Conservation (phyloP, 2,797 vertebrate genomes). For the Enteromius viviparus region DNA sequence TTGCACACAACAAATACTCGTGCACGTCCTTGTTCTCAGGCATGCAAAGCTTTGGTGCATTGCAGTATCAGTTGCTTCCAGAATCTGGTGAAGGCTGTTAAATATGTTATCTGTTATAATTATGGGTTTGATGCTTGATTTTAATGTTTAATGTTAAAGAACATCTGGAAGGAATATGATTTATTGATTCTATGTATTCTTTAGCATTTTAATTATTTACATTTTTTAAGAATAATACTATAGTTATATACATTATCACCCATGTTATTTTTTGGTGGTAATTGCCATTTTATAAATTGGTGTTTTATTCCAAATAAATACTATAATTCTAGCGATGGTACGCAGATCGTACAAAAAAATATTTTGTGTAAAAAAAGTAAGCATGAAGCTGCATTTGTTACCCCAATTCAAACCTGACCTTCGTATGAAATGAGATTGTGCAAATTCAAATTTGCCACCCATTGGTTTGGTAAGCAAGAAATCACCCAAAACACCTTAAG, state of each 20-base stretch:
- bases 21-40: constrained; percentile 37
- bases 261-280: background rate
- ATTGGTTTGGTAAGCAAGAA: background rate
- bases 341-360: background rate
- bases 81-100: constrained; percentile 19
- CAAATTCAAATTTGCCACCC: background rate
- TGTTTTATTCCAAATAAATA: background rate
- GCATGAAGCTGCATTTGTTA: background rate
- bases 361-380: background rate
- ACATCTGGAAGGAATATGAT: no score
- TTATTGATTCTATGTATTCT: background rate
- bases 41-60: constrained; percentile 66
- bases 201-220: background rate
- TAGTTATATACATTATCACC: background rate
- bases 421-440: background rate
- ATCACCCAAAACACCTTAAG: background rate
- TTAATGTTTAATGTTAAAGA: no score
- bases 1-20: constrained; percentile 45
- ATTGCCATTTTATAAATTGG: background rate
- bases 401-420: background rate
- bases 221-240: background rate
- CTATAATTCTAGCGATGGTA: background rate
- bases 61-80: constrained; percentile 61
- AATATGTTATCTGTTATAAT: background rate
- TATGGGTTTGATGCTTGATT: background rate